phyloP scores from a whole-genome alignment of 2,113 vertebrate genomes.

The Pedionomus torquatus region DNA sequence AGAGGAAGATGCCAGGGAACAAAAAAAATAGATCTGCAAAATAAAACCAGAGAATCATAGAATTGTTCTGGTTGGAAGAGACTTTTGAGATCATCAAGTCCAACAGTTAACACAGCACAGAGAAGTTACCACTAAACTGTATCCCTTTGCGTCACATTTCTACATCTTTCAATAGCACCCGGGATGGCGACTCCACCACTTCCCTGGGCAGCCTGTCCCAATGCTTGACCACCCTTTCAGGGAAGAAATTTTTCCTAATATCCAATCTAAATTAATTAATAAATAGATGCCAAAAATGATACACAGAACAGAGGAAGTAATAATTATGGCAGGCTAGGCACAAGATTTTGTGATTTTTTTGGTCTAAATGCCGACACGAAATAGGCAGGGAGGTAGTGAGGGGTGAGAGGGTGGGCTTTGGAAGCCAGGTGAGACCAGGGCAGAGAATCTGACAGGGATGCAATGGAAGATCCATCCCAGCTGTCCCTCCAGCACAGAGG shows the following conservation, averaged over 20 bases:
- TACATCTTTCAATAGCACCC: not conserved
- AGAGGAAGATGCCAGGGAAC: not conserved
- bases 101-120: not conserved
- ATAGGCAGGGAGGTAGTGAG: not conserved
- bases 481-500: accelerated
- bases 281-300: not conserved
- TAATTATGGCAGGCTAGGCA: not conserved
- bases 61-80: not conserved
- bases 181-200: not conserved
- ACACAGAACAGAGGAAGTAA: not conserved
- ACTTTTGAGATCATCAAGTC: not conserved
- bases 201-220: not conserved
- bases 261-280: not conserved
- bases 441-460: not conserved
- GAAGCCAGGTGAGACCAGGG: not conserved
- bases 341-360: not conserved
- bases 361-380: not conserved
- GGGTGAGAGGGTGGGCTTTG: accelerated
- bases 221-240: not conserved
- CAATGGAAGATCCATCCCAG: not conserved
- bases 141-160: not conserved
- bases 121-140: not conserved
- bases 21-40: not conserved
- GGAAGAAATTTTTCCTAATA: not conserved
- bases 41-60: not conserved